Base-by-base conservation (phyloP, 2,888 invertebrate species). In the Lacanobia wlatinum region DNA sequence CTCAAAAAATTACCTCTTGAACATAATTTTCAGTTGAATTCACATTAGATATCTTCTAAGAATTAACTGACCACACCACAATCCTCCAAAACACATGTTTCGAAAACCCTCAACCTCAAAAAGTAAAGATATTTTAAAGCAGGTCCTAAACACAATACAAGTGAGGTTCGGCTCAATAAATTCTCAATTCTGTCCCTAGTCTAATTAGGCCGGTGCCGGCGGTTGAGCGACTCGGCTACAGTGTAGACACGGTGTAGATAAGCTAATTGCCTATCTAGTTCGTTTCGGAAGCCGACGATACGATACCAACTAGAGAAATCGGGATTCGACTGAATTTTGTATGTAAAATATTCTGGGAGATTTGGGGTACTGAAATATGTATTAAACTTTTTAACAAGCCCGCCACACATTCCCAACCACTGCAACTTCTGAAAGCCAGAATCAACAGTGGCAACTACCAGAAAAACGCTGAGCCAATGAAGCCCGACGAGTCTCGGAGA, bases 121-220 rank as follows among this genome's bases (percentile, higher is more conserved):
- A 63, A 52, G 14, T 52, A 62, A 58, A 62, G n/a, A 80, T 61
- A 71, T 76, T 76, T 73, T 56, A 70, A 66, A 67, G 34, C 48
- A 59, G 61, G 53, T 46, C 61, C 71, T 84, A 78, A 84, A 84
- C 58, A 79, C 74, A 73, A 86, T 84, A 86, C 76, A 87, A 85
- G 77, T 72, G 43, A 78, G 82, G 78, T 84, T 79, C 65, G 73
- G 84, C 87, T 82, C 87, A 87, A 90, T 91, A 90, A 90, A 91
- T 91, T 89, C 76, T 67, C 82, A 73, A 87, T 86, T 76, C 76
- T 87, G 86, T 80, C 86, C 83, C 87, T 78, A 75, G 78, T 86
- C 84, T 91, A 91, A 91, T 92, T 91, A 91, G 86, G 83, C 73
- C 82, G 78, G 85, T 82, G 87, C 74, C 83, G 75, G 87, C 82